Base-by-base conservation (phyloP, 2,797 vertebrate genomes). In the Protonibea diacanthus region DNA sequence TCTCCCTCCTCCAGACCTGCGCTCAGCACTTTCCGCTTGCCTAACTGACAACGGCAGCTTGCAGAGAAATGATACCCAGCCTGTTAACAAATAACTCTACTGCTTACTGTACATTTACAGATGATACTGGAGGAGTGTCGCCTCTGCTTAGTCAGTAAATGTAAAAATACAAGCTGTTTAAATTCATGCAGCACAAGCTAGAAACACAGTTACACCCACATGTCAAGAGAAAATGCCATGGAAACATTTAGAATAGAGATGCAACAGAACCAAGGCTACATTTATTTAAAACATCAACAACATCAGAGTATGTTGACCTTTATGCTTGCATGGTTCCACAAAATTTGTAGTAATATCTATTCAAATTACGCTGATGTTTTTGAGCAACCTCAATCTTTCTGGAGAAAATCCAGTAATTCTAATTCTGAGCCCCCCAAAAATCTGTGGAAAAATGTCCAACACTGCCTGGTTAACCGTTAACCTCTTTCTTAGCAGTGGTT, bases 1-100 rank as follows among this genome's bases (percentile, higher is more conserved):
- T 82, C 83, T 82, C 72, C 45, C 67, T 73, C 51, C 74, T 79
- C 57, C 82, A 85, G 82, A 85, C 79, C 14, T 65, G 68, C 59
- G 1, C 80, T 86, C 82, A 74, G 85, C 85, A 74, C 71, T 87
- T 85, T 76, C 60, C 3, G 1, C 49, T 21, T 13, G 13, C 52
- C 60, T 87, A 76, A 86, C 71, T 79, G 76, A 77, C 69, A 25
- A 56, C 33, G 1, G 76, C 71, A 47, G 76, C 77, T 69, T n/a
- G 57, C 49, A 62, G 69, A 69, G 78, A 74, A 85, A 76, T 20
- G 63, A 83, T 62, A 60, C 33, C 18, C 60, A 56, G 71, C 56
- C 57, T 59, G 65, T 61, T 77, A 81, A 74, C 80, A 68, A 40
- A 71, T 13, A 29, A 29, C 72, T 61, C 69, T 52, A 25, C 58